Base-by-base conservation (phyloP, 2,888 invertebrate species). In the Ochropleura leucogaster region DNA sequence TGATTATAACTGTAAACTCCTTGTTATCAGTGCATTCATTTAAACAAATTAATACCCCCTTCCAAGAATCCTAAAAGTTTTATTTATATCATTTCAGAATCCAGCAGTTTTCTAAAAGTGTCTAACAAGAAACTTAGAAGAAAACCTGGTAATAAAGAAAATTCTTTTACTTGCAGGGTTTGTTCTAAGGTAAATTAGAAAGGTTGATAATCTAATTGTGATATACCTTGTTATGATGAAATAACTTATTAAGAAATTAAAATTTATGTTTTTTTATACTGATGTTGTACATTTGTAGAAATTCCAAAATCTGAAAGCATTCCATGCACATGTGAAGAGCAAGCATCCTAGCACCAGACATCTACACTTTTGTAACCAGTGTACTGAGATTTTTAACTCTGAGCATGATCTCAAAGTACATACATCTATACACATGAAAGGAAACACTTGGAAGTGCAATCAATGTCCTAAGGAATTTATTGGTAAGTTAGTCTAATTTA, bases 331-430 rank as follows among this genome's bases (percentile, higher is more conserved):
- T 74, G 77, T 91, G 20, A 90, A 87, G 51, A 87, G 85, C 49
- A 87, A 83, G 16, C 93, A 94, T 65, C 75, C 72, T 0, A 65
- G 71, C 8, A 77, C 72, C n/a, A 83, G 79, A 4, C 60, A 74
- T 4, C 82, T 87, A 0, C 80, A 89, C 74, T 86, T 92, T 1
- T 97, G 97, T 85, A 76, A 77, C 0, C 89, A 95, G 47, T 97
- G 97, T 87, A 93, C 94, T 14, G 92, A 95, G 18, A 90, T 92
- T 1, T 97, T 97, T 84, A 89, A 85, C n/a, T 93, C 94, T 0
- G 94, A 96, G 79, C 91, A 93, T 60, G 97, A 97, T 85, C 90
- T 97, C 40, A 84, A 91, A 47, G 89, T 97, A 59, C 97, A 97
- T 85, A 87, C 90, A 1, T 93, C 96, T 1, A 85, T 97, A 69